phyloP scores from a whole-genome alignment of 2,888 invertebrate genomes.

The Axea sp. region DNA sequence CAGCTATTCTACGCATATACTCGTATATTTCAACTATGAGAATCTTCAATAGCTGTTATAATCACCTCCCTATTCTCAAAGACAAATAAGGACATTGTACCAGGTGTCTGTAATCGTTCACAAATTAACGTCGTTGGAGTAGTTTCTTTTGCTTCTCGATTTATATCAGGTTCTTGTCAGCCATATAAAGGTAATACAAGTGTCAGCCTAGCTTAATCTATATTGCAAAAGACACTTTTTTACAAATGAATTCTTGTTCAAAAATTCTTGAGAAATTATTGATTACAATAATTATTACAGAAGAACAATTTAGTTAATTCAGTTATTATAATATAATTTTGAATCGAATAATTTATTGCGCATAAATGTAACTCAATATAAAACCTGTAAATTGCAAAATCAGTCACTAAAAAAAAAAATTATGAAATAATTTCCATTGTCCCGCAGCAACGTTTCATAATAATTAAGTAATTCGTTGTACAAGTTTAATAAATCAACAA shows the following conservation, averaged over 20 bases:
- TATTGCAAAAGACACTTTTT: slow-evolving; percentile 63
- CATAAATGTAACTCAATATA: slow-evolving; percentile 39
- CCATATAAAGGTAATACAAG: slow-evolving; percentile 74
- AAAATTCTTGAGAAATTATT: too few species aligned
- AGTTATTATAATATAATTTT: too few species aligned
- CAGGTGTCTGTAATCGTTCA: slow-evolving; percentile 78
- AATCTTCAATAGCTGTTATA: slow-evolving; percentile 6
- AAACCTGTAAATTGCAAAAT: slow-evolving; percentile 25
- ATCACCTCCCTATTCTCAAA: slow-evolving; percentile 44
- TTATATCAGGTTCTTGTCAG: slow-evolving; percentile 66
- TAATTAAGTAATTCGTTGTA: slow-evolving; percentile 47
- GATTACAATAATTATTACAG: too few species aligned
- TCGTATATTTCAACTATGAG: slow-evolving; percentile 1
- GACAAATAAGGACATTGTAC: slow-evolving; percentile 63
- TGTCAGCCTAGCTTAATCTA: slow-evolving; percentile 63
- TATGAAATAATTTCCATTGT: slow-evolving; percentile 44
- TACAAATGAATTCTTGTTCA: neutral
- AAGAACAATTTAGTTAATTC: too few species aligned
- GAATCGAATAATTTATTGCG: slow-evolving; percentile 14
- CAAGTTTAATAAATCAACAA: slow-evolving; percentile 50
- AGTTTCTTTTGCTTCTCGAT: slow-evolving; percentile 73
- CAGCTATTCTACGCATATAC: neutral
- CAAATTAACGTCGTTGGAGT: slow-evolving; percentile 76
- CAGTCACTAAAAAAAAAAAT: slow-evolving; percentile 20
- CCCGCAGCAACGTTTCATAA: slow-evolving; percentile 32